phyloP scores from a whole-genome alignment of 2,797 vertebrate genomes.

The Lemur catta region DNA sequence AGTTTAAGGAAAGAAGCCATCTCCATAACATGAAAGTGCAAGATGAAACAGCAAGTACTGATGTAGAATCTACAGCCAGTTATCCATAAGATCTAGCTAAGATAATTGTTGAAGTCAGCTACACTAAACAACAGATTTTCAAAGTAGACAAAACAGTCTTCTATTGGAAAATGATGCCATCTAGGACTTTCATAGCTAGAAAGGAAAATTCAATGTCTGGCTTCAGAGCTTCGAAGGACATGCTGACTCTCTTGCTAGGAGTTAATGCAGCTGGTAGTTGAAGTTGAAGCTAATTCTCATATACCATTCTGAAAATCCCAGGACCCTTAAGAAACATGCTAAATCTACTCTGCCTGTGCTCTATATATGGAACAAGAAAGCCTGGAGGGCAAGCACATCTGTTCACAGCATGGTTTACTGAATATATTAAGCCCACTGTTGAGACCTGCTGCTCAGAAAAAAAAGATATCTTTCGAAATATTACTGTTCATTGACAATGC shows the following conservation, averaged over 20 bases:
- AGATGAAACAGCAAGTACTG: too few species aligned
- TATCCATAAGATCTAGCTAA: too few species aligned
- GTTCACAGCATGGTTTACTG: not conserved
- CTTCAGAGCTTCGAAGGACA: not conserved
- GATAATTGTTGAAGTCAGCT: too few species aligned
- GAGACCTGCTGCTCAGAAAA: not conserved
- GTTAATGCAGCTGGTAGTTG: not conserved
- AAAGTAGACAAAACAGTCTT: too few species aligned
- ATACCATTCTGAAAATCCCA: not conserved
- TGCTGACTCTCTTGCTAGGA: not conserved
- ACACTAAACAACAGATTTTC: too few species aligned
- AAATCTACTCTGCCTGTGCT: not conserved
- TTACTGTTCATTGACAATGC: not conserved
- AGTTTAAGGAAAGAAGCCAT: too few species aligned
- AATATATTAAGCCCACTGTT: not conserved
- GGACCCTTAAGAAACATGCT: too few species aligned
- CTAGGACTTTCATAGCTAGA: not conserved
- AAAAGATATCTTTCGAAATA: not conserved
- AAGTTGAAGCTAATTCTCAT: not conserved
- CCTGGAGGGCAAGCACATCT: not conserved
- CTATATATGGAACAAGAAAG: not conserved
- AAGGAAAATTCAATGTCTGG: not conserved
- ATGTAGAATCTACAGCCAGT: too few species aligned
- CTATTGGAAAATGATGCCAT: too few species aligned
- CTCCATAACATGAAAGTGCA: too few species aligned